Evolutionary conservation across 2,113 vertebrate species (phyloP).

Genomic region (Hoplias malabaricus): DNA sequence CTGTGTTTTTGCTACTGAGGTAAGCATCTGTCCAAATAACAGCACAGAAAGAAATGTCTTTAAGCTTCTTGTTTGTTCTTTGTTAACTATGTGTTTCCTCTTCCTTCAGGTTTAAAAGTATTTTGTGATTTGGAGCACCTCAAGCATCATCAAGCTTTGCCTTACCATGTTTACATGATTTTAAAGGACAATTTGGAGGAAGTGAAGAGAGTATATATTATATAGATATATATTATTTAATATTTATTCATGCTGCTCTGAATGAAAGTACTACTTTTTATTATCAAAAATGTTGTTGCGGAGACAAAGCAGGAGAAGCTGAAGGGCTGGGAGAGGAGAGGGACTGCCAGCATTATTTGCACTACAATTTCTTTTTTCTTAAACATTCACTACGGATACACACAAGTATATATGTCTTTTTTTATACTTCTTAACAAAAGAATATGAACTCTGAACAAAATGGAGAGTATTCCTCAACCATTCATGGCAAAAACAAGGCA

Average conservation of each 20-base stretch:
- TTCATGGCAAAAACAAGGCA: too few species aligned
- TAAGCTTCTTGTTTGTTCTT: background rate
- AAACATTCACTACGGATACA: constrained; percentile 5
- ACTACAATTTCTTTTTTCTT: constrained; percentile 64
- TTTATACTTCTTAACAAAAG: constrained; percentile 22
- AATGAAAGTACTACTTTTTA: constrained; percentile 43
- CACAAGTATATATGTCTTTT: constrained; percentile 55
- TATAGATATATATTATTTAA: constrained; percentile 66
- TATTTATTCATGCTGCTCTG: constrained; percentile 77
- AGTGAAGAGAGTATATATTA: constrained; percentile 48
- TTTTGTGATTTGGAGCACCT: constrained; percentile 45
- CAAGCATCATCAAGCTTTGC: constrained; percentile 29
- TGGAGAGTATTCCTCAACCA: constrained; percentile 46
- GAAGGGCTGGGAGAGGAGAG: constrained; percentile 39
- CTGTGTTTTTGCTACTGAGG: constrained; percentile 82
- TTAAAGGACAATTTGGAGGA: constrained; percentile 47
- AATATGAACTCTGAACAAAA: constrained; percentile 35
- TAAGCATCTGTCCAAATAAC: too few species aligned
- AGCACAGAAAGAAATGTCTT: too few species aligned
- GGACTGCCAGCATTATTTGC: constrained; percentile 68
- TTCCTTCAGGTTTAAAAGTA: constrained; percentile 55
- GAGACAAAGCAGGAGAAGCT: constrained; percentile 48
- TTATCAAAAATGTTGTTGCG: constrained; percentile 46
- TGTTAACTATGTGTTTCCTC: background rate
- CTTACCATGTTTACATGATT: constrained; percentile 60